Evolutionary conservation across 2,888 invertebrate species (phyloP).

Genomic region (Helobdella robusta): DNA sequence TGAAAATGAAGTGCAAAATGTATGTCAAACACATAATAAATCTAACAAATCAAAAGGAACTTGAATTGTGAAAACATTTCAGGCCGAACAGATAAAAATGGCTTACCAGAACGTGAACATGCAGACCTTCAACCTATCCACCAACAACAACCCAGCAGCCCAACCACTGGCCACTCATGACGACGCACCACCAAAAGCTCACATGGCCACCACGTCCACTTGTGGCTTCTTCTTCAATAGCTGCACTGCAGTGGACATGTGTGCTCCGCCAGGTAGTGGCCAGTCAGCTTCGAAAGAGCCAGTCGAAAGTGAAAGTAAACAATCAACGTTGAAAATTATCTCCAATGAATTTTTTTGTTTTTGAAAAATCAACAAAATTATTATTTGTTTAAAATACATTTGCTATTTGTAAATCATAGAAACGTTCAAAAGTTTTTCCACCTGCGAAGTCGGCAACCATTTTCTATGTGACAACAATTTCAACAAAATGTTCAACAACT

Average conservation of each 20-base stretch:
- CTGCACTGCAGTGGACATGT: too few species aligned
- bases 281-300: not conserved
- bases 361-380: too few species aligned
- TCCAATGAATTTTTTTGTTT: too few species aligned
- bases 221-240: too few species aligned
- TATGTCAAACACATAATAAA: not conserved
- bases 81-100: slow-evolving; percentile 20
- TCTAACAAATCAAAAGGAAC: not conserved
- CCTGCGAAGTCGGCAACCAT: not conserved
- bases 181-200: slow-evolving; percentile 17
- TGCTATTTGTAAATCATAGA: too few species aligned
- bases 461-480: not conserved
- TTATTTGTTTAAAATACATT: too few species aligned
- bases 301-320: not conserved
- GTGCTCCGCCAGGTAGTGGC: not conserved
- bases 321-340: too few species aligned
- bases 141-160: not conserved
- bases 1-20: not conserved
- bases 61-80: not conserved
- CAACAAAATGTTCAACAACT: not conserved
- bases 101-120: slow-evolving; percentile 11
- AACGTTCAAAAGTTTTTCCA: too few species aligned
- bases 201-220: too few species aligned
- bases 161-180: slow-evolving; percentile 9
- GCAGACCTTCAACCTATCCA: not conserved